A percentile compares a stretch with the other conserved stretches of the same genome.
phyloP scores from a whole-genome alignment of 2,888 invertebrate species.

The Dendrolimus pini region DNA sequence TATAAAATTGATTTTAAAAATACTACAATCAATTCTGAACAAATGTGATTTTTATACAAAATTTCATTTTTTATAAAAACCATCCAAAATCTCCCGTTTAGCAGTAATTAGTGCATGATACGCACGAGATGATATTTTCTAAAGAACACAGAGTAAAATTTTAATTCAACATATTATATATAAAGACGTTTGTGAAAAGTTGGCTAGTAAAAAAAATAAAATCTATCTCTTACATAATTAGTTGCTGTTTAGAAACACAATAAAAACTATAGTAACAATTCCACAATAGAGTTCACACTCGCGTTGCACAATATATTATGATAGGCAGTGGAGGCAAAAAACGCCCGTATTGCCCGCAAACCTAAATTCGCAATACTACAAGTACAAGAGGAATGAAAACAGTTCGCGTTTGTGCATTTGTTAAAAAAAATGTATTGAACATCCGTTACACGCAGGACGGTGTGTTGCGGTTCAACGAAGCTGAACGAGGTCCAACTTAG shows the following conservation, averaged over 20 bases:
- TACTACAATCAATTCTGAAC: not conserved
- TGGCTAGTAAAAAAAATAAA: not conserved
- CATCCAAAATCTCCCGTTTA: not conserved
- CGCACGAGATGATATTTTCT: not conserved
- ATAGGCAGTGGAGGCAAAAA: not conserved
- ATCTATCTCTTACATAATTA: conserved; percentile 5
- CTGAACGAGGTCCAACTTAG: conserved; percentile 56
- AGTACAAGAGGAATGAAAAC: not conserved
- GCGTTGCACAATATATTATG: conserved; percentile 37
- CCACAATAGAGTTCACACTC: conserved; percentile 42
- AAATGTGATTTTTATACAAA: not conserved
- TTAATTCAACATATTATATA: no score
- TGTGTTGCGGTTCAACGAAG: conserved; percentile 65
- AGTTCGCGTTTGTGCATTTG: conserved; percentile 10
- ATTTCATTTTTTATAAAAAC: not conserved
- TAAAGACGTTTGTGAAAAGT: no score
- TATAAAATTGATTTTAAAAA: no score
- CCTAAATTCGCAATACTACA: conserved; percentile 21
- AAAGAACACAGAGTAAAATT: not conserved
- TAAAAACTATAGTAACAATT: conserved; percentile 24
- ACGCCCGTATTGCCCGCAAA: not conserved
- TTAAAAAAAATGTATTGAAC: conserved; percentile 48
- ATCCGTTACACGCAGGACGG: conserved; percentile 67
- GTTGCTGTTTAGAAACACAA: conserved; percentile 5
- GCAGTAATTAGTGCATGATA: not conserved